Conservation (phyloP, 2,797 vertebrate genomes). For the Rhincodon typus region DNA sequence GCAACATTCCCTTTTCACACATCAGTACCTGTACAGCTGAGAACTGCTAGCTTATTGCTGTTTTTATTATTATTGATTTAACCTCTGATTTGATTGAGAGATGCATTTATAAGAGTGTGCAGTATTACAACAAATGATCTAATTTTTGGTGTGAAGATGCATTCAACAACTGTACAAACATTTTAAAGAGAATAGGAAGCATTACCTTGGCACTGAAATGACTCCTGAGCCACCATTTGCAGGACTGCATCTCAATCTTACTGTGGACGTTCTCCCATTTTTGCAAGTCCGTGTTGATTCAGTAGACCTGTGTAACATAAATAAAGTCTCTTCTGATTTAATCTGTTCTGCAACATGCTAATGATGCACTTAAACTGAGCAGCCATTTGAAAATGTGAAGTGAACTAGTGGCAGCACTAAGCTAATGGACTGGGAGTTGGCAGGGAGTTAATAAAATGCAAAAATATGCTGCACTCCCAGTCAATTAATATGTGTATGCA, state of each 20-base stretch:
- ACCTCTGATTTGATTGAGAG: neutral
- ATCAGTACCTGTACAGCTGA: neutral
- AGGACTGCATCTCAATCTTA: conserved; percentile 80
- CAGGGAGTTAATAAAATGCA: neutral
- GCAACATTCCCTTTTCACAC: neutral
- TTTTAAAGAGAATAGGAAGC: neutral
- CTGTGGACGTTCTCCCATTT: conserved; percentile 69
- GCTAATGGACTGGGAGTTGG: neutral
- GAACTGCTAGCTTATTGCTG: neutral
- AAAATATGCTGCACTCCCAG: neutral
- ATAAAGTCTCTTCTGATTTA: neutral
- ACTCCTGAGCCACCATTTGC: conserved; percentile 48
- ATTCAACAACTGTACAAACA: neutral
- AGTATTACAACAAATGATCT: neutral
- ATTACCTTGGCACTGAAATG: conserved; percentile 71
- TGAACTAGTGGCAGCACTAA: neutral
- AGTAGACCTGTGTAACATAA: conserved; percentile 61
- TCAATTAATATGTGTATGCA: neutral
- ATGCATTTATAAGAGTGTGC: neutral
- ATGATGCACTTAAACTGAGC: neutral
- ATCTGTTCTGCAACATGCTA: neutral
- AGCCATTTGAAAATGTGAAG: neutral
- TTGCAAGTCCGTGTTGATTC: conserved; percentile 79
- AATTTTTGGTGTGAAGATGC: neutral
- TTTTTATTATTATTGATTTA: too few species aligned